Percentiles rank a stretch among this genome's conserved stretches.
phyloP scores from a whole-genome alignment of 1,140 invertebrate species.

The Leptestheria dahalacensis region DNA sequence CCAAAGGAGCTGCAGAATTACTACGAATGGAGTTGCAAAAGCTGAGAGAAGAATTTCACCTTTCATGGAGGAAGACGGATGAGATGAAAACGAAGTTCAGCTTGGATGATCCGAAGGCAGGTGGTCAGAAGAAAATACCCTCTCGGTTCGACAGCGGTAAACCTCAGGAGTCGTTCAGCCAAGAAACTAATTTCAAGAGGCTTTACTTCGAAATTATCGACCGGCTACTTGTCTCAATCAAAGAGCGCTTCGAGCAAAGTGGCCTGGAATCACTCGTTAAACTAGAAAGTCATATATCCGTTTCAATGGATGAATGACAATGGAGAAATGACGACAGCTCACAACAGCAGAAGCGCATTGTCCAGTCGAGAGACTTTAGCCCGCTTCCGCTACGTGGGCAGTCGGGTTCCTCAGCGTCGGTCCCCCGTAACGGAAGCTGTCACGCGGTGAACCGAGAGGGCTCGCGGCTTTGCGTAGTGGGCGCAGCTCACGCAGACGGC shows the following conservation, averaged over 20 bases:
- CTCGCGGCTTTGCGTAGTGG: too few relatives aligned
- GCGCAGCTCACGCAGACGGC: too few relatives aligned
- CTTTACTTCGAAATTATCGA: neutral
- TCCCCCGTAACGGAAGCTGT: too few relatives aligned
- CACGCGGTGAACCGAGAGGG: too few relatives aligned
- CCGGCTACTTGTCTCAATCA: neutral
- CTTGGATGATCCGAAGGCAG: neutral
- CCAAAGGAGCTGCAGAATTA: neutral
- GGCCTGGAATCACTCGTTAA: neutral
- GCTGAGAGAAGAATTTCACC: neutral
- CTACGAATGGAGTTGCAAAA: neutral
- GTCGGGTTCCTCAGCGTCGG: too few relatives aligned
- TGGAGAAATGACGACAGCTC: too few relatives aligned
- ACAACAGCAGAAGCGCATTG: too few relatives aligned
- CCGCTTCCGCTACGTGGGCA: too few relatives aligned
- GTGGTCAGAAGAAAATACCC: neutral
- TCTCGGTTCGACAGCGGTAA: neutral
- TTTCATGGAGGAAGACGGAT: neutral
- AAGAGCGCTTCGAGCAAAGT: neutral
- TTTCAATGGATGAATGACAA: too few relatives aligned
- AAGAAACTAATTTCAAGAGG: neutral
- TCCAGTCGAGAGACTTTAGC: too few relatives aligned
- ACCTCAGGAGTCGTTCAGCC: neutral
- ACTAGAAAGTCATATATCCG: neutral
- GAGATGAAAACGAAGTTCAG: neutral